phyloP scores from a whole-genome alignment of 2,113 vertebrate species.

The Megaceryle maxima region DNA sequence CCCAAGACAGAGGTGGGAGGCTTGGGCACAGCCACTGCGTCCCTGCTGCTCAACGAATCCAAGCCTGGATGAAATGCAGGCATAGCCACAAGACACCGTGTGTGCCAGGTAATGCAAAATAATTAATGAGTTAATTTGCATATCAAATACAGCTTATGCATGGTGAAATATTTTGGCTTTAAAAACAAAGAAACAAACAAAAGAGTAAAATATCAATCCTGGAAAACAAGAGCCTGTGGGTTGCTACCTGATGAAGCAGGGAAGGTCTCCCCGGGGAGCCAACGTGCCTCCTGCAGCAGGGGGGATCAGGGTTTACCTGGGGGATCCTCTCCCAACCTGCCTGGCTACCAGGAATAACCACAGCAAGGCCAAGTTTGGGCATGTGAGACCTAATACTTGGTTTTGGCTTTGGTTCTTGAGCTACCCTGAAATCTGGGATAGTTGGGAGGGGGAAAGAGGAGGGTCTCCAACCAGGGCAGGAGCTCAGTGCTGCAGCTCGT shows the following conservation, averaged over 20 bases:
- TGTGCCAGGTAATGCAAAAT: background rate
- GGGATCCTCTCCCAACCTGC: background rate
- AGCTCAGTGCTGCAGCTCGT: accelerated
- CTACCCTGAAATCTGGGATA: background rate
- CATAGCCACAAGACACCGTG: background rate
- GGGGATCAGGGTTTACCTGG: background rate
- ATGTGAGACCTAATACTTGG: background rate
- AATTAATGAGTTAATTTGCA: background rate
- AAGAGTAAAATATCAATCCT: background rate
- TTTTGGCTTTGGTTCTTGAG: background rate
- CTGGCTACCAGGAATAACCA: background rate
- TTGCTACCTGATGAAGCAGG: background rate
- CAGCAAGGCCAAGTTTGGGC: background rate
- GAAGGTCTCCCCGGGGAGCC: background rate
- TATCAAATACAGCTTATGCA: background rate
- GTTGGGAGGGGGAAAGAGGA: background rate
- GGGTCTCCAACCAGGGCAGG: background rate
- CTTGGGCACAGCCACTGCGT: too few species aligned
- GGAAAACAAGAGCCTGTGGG: background rate
- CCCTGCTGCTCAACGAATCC: background rate
- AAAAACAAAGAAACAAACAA: background rate
- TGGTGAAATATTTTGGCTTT: background rate
- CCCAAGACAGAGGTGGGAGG: background rate
- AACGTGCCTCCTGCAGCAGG: background rate
- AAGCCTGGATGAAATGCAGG: background rate